Percentiles rank a stretch among this genome's conserved stretches.
These are phyloP conservation scores for Ylistrum balloti DNA, from an alignment of 1,140 invertebrate genomes.

Conservation along the genomic window DNA sequence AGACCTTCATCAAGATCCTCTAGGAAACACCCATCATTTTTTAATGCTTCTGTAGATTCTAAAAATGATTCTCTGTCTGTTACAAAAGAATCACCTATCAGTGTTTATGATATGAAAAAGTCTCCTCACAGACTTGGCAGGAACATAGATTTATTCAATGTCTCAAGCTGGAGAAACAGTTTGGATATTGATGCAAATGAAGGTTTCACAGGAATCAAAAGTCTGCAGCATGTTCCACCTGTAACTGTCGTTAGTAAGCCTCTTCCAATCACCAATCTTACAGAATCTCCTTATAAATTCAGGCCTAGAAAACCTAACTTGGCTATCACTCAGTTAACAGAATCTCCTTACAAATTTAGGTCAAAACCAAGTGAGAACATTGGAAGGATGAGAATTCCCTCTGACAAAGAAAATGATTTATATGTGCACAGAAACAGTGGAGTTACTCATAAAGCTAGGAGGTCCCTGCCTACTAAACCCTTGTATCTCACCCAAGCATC, in stretches of 20 bases:
- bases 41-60: not conserved
- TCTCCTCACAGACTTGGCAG: conserved; percentile 65
- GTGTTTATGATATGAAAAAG: conserved; percentile 49
- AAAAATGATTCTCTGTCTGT: conserved; percentile 21
- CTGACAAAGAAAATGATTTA: conserved; percentile 44
- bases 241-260: not conserved
- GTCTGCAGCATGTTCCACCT: conserved; percentile 23
- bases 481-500: not conserved
- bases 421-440: conserved; percentile 11
- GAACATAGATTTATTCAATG: conserved; percentile 65
- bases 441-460: not conserved
- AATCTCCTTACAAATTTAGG: conserved; percentile 60
- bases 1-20: not conserved
- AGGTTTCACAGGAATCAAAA: conserved; percentile 35
- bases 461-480: not conserved
- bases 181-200: conserved; percentile 19
- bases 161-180: conserved; percentile 58
- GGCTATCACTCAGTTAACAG: not conserved
- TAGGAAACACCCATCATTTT: not conserved
- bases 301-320: conserved; percentile 32
- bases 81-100: conserved; percentile 44
- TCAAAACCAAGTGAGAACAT: not conserved
- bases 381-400: not conserved
- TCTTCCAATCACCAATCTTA: conserved; percentile 51
- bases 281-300: conserved; percentile 66